Percentiles rank a stretch among this genome's conserved stretches.
phyloP scores from a whole-genome alignment of 2,797 vertebrate genomes.

The Prionace glauca region DNA sequence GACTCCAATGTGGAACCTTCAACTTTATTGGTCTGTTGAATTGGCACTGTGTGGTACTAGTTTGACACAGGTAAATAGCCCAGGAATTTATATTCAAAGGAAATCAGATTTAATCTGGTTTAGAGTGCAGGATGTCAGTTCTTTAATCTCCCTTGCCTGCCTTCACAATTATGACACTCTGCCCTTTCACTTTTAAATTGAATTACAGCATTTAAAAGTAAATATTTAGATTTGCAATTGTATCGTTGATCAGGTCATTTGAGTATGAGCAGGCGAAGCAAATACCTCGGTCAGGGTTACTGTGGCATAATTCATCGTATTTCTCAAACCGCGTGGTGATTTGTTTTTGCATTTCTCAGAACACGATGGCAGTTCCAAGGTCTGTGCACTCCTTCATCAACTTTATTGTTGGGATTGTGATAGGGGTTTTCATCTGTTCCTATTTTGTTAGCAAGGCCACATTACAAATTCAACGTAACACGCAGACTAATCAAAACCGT shows the following conservation, averaged over 20 bases:
- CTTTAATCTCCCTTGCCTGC: background rate
- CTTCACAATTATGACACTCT: background rate
- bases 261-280: background rate
- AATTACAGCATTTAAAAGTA: background rate
- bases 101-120: background rate
- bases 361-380: slow-evolving; percentile 25
- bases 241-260: background rate
- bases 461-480: background rate
- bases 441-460: slow-evolving; percentile 24
- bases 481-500: background rate
- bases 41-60: background rate
- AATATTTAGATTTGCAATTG: background rate
- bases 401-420: background rate
- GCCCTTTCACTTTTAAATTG: background rate
- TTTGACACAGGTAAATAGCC: background rate
- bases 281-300: background rate
- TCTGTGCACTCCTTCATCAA: background rate
- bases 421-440: background rate
- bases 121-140: background rate
- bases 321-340: background rate
- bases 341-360: slow-evolving; percentile 12
- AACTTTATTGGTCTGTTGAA: background rate
- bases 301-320: background rate
- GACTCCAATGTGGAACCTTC: background rate
- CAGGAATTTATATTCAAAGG: background rate